phyloP scores from a whole-genome alignment of 2,113 vertebrate genomes.

The Neodon shergylaensis region DNA sequence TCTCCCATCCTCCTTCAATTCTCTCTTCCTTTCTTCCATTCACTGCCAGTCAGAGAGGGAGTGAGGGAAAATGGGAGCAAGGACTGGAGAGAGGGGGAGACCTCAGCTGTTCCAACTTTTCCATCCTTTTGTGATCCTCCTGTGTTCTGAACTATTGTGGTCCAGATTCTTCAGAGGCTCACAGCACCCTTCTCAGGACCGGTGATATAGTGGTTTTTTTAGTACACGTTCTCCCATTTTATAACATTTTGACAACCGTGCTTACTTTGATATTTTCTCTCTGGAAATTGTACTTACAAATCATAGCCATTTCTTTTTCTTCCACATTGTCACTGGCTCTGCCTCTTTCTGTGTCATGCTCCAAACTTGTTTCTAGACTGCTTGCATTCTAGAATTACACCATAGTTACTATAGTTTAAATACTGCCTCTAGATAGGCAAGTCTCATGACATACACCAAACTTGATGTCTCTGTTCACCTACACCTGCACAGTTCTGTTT shows the following conservation, averaged over 20 bases:
- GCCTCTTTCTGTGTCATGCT: neutral
- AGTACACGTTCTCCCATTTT: neutral
- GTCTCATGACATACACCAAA: neutral
- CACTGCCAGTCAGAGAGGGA: neutral
- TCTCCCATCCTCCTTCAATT: neutral
- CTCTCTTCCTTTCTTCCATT: neutral
- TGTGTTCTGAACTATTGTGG: neutral
- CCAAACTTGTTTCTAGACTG: neutral
- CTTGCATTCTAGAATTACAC: neutral
- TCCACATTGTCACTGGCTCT: neutral
- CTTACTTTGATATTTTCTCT: neutral
- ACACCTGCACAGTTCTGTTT: neutral
- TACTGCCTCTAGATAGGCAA: neutral
- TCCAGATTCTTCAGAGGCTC: neutral
- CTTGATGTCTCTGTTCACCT: neutral
- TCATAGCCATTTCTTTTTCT: neutral
- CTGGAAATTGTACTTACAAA: neutral
- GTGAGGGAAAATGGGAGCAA: too few relatives aligned
- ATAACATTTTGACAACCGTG: neutral
- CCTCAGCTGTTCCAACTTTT: neutral
- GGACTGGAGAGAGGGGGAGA: neutral
- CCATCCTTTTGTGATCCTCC: neutral
- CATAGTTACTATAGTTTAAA: neutral
- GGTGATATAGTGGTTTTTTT: neutral
- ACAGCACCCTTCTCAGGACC: neutral